Conservation (phyloP, 2,113 vertebrate species). For the Perccottus glenii region DNA sequence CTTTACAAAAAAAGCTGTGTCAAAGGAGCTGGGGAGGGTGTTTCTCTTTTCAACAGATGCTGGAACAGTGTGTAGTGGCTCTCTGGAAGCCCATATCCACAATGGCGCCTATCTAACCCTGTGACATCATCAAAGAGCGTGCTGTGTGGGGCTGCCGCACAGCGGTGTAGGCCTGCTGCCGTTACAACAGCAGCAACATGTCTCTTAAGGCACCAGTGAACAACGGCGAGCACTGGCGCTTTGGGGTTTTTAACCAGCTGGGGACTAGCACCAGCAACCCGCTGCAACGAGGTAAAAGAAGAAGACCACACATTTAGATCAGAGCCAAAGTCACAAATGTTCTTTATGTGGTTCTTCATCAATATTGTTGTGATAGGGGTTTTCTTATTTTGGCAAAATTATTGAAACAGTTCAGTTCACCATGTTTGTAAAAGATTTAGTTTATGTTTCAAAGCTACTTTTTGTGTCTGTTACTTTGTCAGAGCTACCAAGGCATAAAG, state of each 20-base stretch:
- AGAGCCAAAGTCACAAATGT: background rate
- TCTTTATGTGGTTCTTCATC: background rate
- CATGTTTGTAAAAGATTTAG: too few relatives aligned
- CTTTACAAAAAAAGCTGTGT: conserved; percentile 68
- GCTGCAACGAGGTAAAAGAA: conserved; percentile 46
- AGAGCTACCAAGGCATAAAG: too few relatives aligned
- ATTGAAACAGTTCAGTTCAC: too few relatives aligned
- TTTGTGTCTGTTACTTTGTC: too few relatives aligned
- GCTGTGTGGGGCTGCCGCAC: conserved; percentile 65
- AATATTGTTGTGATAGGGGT: background rate
- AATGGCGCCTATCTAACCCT: conserved; percentile 77
- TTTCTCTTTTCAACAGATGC: conserved; percentile 78
- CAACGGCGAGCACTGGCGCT: conserved; percentile 64
- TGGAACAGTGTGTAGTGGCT: conserved; percentile 75
- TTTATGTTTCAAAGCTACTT: too few relatives aligned
- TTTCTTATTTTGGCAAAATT: too few relatives aligned
- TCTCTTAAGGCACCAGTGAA: conserved; percentile 72
- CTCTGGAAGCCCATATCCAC: conserved; percentile 72
- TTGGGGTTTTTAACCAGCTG: conserved; percentile 42
- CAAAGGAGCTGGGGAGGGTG: conserved; percentile 75
- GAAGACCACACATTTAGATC: conserved; percentile 17
- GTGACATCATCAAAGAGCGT: conserved; percentile 79
- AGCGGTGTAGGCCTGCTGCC: conserved; percentile 69
- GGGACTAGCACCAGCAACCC: conserved; percentile 57
- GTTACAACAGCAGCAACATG: conserved; percentile 72